phyloP scores from a whole-genome alignment of 2,888 invertebrate species.

The Drosophila percnosoma region DNA sequence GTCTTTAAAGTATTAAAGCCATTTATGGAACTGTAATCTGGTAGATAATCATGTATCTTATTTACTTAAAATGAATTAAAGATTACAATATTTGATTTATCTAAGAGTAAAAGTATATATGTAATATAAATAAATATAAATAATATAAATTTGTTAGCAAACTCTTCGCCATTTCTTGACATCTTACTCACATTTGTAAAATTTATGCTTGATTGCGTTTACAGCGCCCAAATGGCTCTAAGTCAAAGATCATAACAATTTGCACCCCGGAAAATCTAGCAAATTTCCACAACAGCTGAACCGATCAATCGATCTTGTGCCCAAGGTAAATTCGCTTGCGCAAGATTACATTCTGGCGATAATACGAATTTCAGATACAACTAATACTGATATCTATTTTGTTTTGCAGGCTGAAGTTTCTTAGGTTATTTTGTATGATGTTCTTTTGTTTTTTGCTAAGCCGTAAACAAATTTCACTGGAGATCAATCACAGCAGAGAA shows the following conservation, averaged over 20 bases:
- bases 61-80: not conserved
- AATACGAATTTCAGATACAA: conserved; percentile 17
- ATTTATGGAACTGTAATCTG: not conserved
- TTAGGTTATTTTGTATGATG: conserved; percentile 13
- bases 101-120: too few relatives aligned
- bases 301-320: conserved; percentile 44
- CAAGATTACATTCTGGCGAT: conserved; percentile 35
- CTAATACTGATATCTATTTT: conserved; percentile 17
- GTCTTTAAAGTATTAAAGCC: not conserved
- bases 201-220: conserved; percentile 10
- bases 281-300: conserved; percentile 39
- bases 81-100: not conserved
- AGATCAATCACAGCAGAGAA: conserved; percentile 63
- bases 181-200: not conserved
- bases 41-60: not conserved
- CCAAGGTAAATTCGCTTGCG: conserved; percentile 51
- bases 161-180: not conserved
- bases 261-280: conserved; percentile 35
- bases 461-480: conserved; percentile 63
- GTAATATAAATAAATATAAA: too few relatives aligned
- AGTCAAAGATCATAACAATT: conserved; percentile 43
- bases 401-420: conserved; percentile 8
- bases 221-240: conserved; percentile 15
- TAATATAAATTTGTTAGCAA: not conserved
- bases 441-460: conserved; percentile 47